phyloP scores from a whole-genome alignment of 2,797 vertebrate genomes.

The Micrastur ruficollis region DNA sequence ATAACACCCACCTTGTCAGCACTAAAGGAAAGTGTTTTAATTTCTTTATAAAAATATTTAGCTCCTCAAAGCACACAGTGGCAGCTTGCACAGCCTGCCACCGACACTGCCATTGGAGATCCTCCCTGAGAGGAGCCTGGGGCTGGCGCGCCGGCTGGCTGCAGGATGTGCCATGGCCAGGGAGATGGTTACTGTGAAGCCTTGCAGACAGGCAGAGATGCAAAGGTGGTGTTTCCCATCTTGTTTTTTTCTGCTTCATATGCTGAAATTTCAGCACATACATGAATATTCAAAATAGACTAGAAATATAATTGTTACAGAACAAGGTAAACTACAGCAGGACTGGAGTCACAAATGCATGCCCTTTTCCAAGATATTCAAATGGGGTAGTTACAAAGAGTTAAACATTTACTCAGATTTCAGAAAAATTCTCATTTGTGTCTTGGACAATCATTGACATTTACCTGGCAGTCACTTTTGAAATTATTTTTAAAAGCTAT shows the following conservation, averaged over 20 bases:
- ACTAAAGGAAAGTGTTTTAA: neutral
- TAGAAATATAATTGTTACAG: neutral
- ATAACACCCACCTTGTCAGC: neutral
- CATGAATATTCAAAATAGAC: neutral
- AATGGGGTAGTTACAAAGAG: neutral
- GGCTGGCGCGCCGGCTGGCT: accelerated
- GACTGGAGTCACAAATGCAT: neutral
- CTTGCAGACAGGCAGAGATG: neutral
- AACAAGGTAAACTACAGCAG: neutral
- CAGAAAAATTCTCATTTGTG: neutral
- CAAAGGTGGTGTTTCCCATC: neutral
- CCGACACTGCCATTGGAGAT: accelerated
- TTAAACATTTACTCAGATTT: neutral
- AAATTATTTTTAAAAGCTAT: neutral
- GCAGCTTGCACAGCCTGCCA: neutral
- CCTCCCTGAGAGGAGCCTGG: neutral
- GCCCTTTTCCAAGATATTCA: neutral
- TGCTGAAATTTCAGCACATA: neutral
- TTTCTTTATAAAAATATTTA: neutral
- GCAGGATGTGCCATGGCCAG: accelerated
- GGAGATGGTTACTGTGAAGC: neutral
- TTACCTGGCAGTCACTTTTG: neutral
- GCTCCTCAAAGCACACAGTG: neutral
- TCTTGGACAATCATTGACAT: neutral
- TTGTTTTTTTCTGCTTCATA: neutral